Evolutionary conservation across 53 echinoderm and acorn worm species (phyloP), one percentile per base, ranked within the genome.

Genomic region (Holothuria scabra): DNA sequence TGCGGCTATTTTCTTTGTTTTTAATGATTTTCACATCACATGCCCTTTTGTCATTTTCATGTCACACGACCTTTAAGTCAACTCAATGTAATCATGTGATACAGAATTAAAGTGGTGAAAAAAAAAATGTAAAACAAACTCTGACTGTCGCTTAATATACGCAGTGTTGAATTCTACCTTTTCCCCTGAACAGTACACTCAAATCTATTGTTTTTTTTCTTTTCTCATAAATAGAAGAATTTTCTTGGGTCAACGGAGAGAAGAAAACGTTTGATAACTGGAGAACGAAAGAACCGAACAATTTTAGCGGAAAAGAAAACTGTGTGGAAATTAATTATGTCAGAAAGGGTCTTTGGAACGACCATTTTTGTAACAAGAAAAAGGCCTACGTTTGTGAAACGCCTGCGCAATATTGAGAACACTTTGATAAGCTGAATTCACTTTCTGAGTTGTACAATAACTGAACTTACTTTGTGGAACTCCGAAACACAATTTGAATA

Each of bases 321-420:
- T 81, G 82, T 22, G 82, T 64, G 24, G 82, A 81, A 49, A 81
- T 64, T 4, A 81, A 81, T 41, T 81, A 63, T 48, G 65, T 81
- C 20, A 41, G 62, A 25, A 81, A 81, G 20, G 82, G 82, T 3
- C 24, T 81, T 1, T 81, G 82, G 82, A 81, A 81, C n/a, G 82
- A 81, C 24, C 82, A 81, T 21, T 81, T 81, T 28, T 81, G 82
- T 32, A 10, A 0, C 13, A 19, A 19, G 14, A 81, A 81, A 22
- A 81, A 81, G 41, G 46, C 82, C 33, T 81, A 24, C 41, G 64
- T 81, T 28, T 81, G 82, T 26, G 82, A 81, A 29, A 22, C 38
- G 11, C 62, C 82, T 11, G 82, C 82, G 13, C 22, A 32, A 29
- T 55, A 52, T 16, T 52, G 52, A 52, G 18, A n/a, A 0, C 52